Evolutionary conservation across 2,888 invertebrate genomes (phyloP), one percentile per base, ranked within the genome.

Genomic region (Tachina fera): DNA sequence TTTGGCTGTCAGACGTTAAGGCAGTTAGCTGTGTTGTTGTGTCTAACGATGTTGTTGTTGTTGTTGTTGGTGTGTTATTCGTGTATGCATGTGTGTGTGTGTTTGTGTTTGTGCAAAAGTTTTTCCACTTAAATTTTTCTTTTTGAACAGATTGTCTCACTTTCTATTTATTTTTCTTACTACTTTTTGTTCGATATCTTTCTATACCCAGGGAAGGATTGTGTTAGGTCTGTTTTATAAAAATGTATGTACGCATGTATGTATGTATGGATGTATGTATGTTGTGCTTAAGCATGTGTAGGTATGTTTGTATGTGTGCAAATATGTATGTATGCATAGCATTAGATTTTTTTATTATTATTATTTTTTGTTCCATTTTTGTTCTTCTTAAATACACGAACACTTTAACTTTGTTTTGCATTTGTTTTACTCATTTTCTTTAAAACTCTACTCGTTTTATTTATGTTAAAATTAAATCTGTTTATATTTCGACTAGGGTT

Each of bases 81-180:
- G 31, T 31, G 31, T 70, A 22, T 78, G 39, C 22, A 9, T 43
- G 31, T 51, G 61, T 43, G 47, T 79, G 60, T 80, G 13, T 74
- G 65, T 47, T n/a, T n/a, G 47, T 70, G 45, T 80, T 39, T 75
- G 31, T 68, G 9, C n/a, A 31, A 70, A 47, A 60, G 56, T 75
- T 56, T 67, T 72, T 31, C 53, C 56, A 60, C 61, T 77, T 61
- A 51, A 70, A 63, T 81, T 70, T 75, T 71, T 65, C 65, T 76
- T 60, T 49, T 45, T 67, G 79, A 86, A 83, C 83, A 86, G 86
- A 83, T 86, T 86, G 86, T 83, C 86, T 86, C 83, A 86, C 86
- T 86, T 86, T 86, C 83, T 83, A 79, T 79, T 81, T 78, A 67
- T 76, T 76, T 68, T 63, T 53, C 53, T 5, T 43, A 65, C 53